Evolutionary conservation across 2,113 vertebrate genomes (phyloP).

Genomic region (crab-eating macaque (Macaca fascicularis)): T2T-MFA8v1.1 NC_088378.1:65346001-65346500

Average conservation of each 20-base stretch:
- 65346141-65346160: neutral
- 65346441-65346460: neutral
- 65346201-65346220: neutral
- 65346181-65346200: neutral
- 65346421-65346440: neutral
- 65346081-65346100: slow-evolving; percentile 19
- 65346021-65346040: slow-evolving; percentile 71
- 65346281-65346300: neutral
- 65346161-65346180: neutral
- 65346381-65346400: neutral
- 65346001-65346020: slow-evolving; percentile 72
- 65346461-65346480: neutral
- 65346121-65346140: slow-evolving; percentile 10
- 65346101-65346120: neutral
- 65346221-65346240: slow-evolving; percentile 12
- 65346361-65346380: neutral
- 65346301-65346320: neutral
- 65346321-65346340: slow-evolving; percentile 5
- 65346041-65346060: slow-evolving; percentile 49
- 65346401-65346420: slow-evolving; percentile 36
- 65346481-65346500: slow-evolving; percentile 45
- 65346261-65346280: neutral
- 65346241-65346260: neutral
- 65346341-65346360: neutral
- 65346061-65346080: slow-evolving; percentile 26